Conservation (phyloP, 2,113 vertebrate species). For the Cephalophus harveyi region DNA sequence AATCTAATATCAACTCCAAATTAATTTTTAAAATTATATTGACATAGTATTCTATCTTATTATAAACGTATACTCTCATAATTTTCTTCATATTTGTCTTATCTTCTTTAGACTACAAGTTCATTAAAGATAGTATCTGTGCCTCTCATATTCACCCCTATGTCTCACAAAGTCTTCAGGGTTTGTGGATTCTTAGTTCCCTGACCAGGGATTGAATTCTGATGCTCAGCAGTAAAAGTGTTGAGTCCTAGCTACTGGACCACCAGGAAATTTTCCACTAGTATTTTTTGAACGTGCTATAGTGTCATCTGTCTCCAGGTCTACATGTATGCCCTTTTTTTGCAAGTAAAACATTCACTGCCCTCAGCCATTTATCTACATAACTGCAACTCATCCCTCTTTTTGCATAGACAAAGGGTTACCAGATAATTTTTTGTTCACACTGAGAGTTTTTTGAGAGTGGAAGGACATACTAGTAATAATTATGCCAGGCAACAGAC, state of each 20-base stretch:
- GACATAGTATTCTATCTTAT: not conserved
- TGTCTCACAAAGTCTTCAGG: not conserved
- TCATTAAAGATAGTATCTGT: not conserved
- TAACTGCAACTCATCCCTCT: not conserved
- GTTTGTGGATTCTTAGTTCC: not conserved
- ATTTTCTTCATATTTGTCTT: not conserved
- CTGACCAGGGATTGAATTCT: not conserved
- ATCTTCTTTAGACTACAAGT: not conserved
- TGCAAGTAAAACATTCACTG: not conserved
- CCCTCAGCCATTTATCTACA: not conserved
- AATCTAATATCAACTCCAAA: not conserved
- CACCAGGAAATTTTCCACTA: not conserved
- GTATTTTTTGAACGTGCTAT: not conserved
- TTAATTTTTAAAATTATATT: not conserved
- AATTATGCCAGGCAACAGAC: not conserved
- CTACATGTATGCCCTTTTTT: not conserved
- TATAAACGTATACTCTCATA: not conserved
- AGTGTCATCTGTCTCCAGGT: not conserved
- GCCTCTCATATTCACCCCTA: not conserved
- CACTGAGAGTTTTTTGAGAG: not conserved
- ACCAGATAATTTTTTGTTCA: not conserved
- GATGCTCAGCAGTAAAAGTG: not conserved
- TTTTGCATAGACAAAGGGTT: not conserved
- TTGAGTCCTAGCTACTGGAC: not conserved
- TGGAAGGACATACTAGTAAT: not conserved